These are phyloP conservation scores for Tachina fera DNA, from an alignment of 2,888 invertebrate species.

Conservation along the genomic window DNA sequence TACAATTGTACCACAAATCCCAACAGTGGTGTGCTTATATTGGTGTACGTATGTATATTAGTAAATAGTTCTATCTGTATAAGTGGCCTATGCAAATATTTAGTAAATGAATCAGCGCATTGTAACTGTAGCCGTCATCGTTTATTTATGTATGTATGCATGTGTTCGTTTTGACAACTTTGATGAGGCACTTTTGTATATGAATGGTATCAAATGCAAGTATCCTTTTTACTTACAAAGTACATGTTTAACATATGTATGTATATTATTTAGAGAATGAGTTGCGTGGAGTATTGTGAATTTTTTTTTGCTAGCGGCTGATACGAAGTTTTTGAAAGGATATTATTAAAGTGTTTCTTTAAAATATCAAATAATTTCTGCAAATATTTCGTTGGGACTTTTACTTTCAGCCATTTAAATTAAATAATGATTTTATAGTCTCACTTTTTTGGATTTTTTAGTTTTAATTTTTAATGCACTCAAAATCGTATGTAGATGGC, in stretches of 20 bases:
- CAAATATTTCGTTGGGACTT: background rate
- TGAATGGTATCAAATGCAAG: constrained; percentile 8
- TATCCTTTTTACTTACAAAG: constrained; percentile 18
- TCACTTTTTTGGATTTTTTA: too few relatives aligned
- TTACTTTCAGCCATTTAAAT: background rate
- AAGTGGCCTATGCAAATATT: constrained; percentile 80
- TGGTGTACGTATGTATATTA: constrained; percentile 37
- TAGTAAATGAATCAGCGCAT: constrained; percentile 81
- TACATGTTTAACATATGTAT: constrained; percentile 19
- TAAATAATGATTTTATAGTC: background rate
- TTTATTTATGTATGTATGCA: constrained; percentile 76
- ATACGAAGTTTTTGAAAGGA: background rate
- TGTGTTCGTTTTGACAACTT: constrained; percentile 73
- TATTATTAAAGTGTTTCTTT: background rate
- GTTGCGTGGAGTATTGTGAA: background rate
- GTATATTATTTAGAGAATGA: constrained; percentile 9
- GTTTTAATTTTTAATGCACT: too few relatives aligned
- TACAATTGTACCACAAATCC: too few relatives aligned
- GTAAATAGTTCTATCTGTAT: constrained; percentile 45
- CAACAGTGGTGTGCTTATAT: constrained; percentile 22
- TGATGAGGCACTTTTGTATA: constrained; percentile 43
- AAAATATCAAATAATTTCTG: background rate
- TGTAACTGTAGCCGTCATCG: constrained; percentile 72
- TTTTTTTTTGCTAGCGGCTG: background rate
- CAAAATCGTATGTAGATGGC: too few relatives aligned